phyloP scores from a whole-genome alignment of 2,888 invertebrate genomes.

The Lumbricus terrestris region DNA sequence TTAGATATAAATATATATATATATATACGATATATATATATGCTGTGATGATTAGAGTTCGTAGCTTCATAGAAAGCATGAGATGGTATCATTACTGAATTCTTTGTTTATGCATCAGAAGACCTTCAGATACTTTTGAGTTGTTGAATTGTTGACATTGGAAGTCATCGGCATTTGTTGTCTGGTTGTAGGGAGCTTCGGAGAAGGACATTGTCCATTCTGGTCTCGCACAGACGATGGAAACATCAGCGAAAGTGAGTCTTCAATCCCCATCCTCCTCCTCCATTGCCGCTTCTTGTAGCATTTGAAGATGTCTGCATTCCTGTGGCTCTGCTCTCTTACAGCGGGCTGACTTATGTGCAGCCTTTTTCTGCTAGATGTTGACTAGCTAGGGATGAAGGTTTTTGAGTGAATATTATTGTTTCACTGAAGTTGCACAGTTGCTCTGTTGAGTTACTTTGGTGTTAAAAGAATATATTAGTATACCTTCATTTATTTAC shows the following conservation, averaged over 20 bases:
- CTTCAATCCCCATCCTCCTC: conserved; percentile 40
- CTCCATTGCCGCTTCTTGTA: background rate
- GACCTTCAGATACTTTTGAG: background rate
- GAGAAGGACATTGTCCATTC: conserved; percentile 99
- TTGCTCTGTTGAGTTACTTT: background rate
- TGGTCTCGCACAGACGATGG: conserved; percentile 96
- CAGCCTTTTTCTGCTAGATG: background rate
- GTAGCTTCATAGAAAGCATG: background rate
- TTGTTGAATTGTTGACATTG: background rate
- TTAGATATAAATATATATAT: too few relatives aligned
- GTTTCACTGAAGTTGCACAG: background rate
- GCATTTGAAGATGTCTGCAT: background rate
- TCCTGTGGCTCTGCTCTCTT: background rate
- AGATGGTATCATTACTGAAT: background rate
- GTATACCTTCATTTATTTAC: too few relatives aligned
- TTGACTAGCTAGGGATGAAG: background rate
- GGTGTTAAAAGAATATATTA: background rate
- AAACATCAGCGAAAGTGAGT: conserved; percentile 83
- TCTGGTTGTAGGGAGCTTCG: conserved; percentile 72
- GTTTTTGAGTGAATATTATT: background rate
- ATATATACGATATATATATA: too few relatives aligned
- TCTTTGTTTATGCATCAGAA: background rate
- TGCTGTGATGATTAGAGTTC: background rate
- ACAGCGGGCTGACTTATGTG: background rate
- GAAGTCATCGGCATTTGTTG: background rate